phyloP scores from a whole-genome alignment of 2,113 vertebrate species.

The Scytalopus superciliaris region DNA sequence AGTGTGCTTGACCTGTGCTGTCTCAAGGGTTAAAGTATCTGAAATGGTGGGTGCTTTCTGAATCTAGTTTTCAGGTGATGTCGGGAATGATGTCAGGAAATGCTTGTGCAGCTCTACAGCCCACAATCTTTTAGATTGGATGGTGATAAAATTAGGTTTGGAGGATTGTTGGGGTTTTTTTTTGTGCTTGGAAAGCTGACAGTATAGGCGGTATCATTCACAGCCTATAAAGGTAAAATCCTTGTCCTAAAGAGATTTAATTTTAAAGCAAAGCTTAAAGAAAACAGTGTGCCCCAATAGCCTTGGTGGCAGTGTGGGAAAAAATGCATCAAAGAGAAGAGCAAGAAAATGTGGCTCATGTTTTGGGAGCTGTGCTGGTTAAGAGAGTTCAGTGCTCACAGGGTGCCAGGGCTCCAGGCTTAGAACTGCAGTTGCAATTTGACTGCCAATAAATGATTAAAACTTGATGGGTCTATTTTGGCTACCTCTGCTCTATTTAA shows the following conservation, averaged over 20 bases:
- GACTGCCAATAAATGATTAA: background rate
- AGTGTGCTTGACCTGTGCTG: background rate
- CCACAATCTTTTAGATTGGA: background rate
- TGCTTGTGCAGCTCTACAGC: background rate
- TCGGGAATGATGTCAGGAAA: background rate
- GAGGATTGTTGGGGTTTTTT: too few species aligned
- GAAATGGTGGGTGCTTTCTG: background rate
- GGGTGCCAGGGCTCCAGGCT: accelerated
- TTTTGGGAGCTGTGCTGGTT: background rate
- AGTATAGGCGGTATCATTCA: background rate
- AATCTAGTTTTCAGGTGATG: background rate
- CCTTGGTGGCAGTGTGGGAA: background rate
- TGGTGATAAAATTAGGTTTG: background rate
- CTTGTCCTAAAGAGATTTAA: background rate
- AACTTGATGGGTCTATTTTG: background rate
- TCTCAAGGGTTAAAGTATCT: background rate
- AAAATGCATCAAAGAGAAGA: background rate
- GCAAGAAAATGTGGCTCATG: background rate
- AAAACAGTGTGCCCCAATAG: background rate
- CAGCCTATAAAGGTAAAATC: background rate
- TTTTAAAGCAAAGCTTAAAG: background rate
- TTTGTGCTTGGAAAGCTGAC: background rate
- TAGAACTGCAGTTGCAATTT: background rate
- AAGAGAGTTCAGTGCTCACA: background rate
- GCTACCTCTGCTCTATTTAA: background rate